Conservation (phyloP, 1,140 invertebrate genomes). For the Formica exsecta region DNA sequence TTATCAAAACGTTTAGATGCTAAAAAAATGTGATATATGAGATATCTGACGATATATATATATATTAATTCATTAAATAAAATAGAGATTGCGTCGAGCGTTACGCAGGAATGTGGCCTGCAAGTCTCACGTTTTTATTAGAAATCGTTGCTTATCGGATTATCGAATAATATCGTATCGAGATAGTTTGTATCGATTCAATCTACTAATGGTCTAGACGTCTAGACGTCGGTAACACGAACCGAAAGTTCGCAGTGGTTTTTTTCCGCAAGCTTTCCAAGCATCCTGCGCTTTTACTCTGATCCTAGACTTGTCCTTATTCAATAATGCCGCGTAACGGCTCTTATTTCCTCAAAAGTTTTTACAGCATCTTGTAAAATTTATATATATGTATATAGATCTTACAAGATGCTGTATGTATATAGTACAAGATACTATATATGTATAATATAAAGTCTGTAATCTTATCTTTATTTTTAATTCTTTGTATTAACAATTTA, state of each 20-base stretch:
- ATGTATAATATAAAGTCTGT: too few species aligned
- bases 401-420: too few species aligned
- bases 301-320: constrained; percentile 22
- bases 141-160: constrained; percentile 50
- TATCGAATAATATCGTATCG: constrained; percentile 37
- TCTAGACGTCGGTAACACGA: constrained; percentile 60
- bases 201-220: constrained; percentile 60
- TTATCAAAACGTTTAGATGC: not conserved
- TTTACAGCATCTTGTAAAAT: not conserved
- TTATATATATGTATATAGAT: not conserved
- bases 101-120: constrained; percentile 18
- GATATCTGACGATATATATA: not conserved
- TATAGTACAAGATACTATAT: too few species aligned
- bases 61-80: not conserved
- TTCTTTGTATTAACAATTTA: not conserved
- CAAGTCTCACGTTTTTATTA: constrained; percentile 1
- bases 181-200: constrained; percentile 60
- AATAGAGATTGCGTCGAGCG: not conserved
- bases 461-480: constrained; percentile 15
- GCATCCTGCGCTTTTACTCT: constrained; percentile 3
- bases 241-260: constrained; percentile 33
- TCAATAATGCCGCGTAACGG: not conserved
- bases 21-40: not conserved
- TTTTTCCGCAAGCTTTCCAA: constrained; percentile 25
- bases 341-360: constrained; percentile 12